Evolutionary conservation across 1,140 invertebrate genomes (phyloP).

Genomic region (Homalodisca vitripennis): DNA sequence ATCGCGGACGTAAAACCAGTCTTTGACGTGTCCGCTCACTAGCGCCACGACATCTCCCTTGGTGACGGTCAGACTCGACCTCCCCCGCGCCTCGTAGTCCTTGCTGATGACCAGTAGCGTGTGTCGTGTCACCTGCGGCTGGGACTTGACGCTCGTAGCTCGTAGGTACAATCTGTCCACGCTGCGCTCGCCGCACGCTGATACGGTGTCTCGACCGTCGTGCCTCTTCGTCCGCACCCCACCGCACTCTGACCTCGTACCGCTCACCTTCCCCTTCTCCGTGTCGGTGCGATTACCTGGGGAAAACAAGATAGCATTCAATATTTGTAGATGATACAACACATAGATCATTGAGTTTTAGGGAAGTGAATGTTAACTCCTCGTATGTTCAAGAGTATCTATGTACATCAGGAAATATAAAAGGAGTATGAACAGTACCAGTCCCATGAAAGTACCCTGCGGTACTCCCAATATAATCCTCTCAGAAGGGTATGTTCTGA

Average conservation of each 20-base stretch:
- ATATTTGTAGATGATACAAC: too few species aligned
- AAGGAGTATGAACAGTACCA: too few species aligned
- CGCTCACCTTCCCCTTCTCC: conserved; percentile 50
- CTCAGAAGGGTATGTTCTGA: too few species aligned
- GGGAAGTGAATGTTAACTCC: too few species aligned
- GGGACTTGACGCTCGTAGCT: conserved; percentile 47
- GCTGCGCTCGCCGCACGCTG: conserved; percentile 57
- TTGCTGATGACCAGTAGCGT: conserved; percentile 54
- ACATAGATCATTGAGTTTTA: too few species aligned
- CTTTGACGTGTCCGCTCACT: conserved; percentile 52
- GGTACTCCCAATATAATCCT: too few species aligned
- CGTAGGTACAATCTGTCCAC: conserved; percentile 68
- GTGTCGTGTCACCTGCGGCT: conserved; percentile 23
- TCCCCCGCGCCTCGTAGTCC: conserved; percentile 58
- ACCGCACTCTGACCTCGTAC: conserved; percentile 52
- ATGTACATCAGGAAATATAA: too few species aligned
- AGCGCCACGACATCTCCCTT: conserved; percentile 73
- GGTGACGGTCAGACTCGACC: conserved; percentile 59
- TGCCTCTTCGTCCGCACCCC: conserved; percentile 15
- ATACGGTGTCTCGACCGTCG: conserved; percentile 20
- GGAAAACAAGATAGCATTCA: too few species aligned
- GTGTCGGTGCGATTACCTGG: too few species aligned
- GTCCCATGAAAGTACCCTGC: too few species aligned
- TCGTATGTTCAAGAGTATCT: too few species aligned
- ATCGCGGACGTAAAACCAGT: conserved; percentile 73